phyloP scores from a whole-genome alignment of 2,888 invertebrate genomes.

The Punctoribates punctum region DNA sequence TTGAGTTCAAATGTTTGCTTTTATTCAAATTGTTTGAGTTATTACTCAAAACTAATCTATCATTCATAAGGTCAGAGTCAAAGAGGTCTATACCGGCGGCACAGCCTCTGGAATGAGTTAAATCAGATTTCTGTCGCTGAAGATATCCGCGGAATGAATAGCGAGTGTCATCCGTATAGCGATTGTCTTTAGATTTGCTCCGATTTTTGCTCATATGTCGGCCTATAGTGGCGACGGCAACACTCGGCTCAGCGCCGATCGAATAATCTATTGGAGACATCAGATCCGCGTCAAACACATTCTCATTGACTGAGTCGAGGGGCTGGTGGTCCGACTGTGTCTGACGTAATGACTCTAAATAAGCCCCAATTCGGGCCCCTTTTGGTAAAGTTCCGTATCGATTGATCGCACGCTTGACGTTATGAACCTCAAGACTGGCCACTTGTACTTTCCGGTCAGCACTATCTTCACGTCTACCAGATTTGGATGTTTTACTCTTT shows the following conservation, averaged over 20 bases:
- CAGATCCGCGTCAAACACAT: slow-evolving; percentile 41
- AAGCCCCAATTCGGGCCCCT: slow-evolving; percentile 92
- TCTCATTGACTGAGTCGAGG: slow-evolving; percentile 44
- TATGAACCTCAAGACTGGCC: slow-evolving; percentile 89
- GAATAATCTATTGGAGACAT: slow-evolving; percentile 28
- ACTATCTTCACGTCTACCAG: neutral
- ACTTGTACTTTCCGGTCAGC: slow-evolving; percentile 63
- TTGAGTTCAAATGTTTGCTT: slow-evolving; percentile 44
- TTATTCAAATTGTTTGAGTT: slow-evolving; percentile 37
- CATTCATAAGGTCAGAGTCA: slow-evolving; percentile 47
- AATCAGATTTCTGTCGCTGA: slow-evolving; percentile 51
- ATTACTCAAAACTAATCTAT: slow-evolving; percentile 40
- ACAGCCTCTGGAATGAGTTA: slow-evolving; percentile 50
- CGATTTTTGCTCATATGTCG: slow-evolving; percentile 25
- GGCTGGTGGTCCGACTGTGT: slow-evolving; percentile 55
- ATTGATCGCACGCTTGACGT: slow-evolving; percentile 82
- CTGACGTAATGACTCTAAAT: slow-evolving; percentile 78
- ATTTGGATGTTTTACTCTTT: neutral
- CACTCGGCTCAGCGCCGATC: slow-evolving; percentile 10
- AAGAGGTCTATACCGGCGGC: slow-evolving; percentile 40
- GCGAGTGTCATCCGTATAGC: slow-evolving; percentile 2
- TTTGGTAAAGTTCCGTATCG: slow-evolving; percentile 95
- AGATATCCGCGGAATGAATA: slow-evolving; percentile 45
- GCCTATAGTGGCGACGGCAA: slow-evolving; percentile 25
- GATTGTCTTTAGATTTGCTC: slow-evolving; percentile 38